Evolutionary conservation across 2,888 invertebrate genomes (phyloP).

Genomic region (Cinara cedri): DNA sequence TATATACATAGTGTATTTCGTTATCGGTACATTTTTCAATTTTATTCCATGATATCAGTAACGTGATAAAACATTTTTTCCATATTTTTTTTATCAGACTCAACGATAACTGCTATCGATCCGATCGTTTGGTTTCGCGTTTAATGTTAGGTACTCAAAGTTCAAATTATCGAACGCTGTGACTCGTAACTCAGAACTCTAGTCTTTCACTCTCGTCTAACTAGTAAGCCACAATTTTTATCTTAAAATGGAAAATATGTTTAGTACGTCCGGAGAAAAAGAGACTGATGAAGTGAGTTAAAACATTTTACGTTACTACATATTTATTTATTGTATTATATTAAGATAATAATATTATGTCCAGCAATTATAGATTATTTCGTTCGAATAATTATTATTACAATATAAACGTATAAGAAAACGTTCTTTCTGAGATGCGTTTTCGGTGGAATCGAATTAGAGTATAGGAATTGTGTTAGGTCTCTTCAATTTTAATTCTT

Average conservation of each 20-base stretch:
- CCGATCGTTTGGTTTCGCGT: slow-evolving; percentile 31
- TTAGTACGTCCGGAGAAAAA: slow-evolving; percentile 67
- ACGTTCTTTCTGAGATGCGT: no score
- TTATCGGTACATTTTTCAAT: slow-evolving; percentile 5
- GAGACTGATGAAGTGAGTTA: slow-evolving; percentile 74
- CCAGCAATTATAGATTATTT: no score
- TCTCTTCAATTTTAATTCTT: no score
- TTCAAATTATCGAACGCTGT: slow-evolving; percentile 12
- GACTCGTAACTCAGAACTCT: neutral
- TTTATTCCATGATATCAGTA: slow-evolving; percentile 5
- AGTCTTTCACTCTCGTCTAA: slow-evolving; percentile 17
- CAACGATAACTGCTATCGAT: slow-evolving; percentile 25
- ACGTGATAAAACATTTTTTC: neutral
- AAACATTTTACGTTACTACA: neutral
- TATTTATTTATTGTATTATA: no score
- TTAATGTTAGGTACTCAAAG: neutral
- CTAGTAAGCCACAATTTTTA: neutral
- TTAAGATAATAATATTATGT: no score
- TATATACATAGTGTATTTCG: slow-evolving; percentile 34
- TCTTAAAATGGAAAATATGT: slow-evolving; percentile 62
- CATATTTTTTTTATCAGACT: neutral
- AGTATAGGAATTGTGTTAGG: no score
- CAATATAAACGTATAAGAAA: no score
- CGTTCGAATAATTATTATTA: no score
- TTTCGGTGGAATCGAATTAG: no score